These are phyloP conservation scores for Esox masquinongy DNA, from an alignment of 2,797 vertebrate species.

Conservation along the genomic window DNA sequence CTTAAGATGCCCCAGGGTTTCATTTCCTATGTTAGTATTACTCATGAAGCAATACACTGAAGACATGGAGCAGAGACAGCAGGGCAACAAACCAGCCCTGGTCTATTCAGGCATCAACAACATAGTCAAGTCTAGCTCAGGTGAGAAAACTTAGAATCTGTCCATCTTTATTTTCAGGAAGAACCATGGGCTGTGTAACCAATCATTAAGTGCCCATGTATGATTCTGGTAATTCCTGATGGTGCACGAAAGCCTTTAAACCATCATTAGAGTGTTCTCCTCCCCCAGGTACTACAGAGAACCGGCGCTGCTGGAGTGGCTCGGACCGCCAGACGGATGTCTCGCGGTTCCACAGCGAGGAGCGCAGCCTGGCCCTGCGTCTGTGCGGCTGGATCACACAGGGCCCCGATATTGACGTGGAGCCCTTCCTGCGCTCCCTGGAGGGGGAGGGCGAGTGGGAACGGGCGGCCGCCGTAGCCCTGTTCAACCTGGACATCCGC, in stretches of 20 bases:
- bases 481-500: constrained; percentile 97
- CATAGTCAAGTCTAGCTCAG: constrained; percentile 90
- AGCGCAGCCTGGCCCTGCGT: constrained; percentile 89
- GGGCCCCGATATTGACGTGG: constrained; percentile 87
- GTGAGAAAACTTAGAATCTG: constrained; percentile 70
- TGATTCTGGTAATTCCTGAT: too few relatives aligned
- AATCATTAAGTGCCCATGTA: neutral
- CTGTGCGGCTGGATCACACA: constrained; percentile 96
- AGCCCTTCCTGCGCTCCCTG: constrained; percentile 87
- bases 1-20: constrained; percentile 28
- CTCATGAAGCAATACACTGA: constrained; percentile 99
- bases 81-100: constrained; percentile 88
- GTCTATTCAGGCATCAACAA: constrained; percentile 97
- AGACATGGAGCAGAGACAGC: constrained; percentile 90
- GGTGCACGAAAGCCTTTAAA: neutral
- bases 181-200: neutral
- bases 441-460: constrained; percentile 96
- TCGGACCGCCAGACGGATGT: constrained; percentile 89
- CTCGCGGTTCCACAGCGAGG: constrained; percentile 87
- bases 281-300: constrained; percentile 85
- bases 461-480: constrained; percentile 90
- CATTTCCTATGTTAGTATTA: constrained; percentile 88
- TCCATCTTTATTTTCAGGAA: neutral
- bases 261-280: neutral
- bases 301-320: constrained; percentile 87